Evolutionary conservation across 2,113 vertebrate species (phyloP).

Genomic region (Anolis carolinensis): DNA sequence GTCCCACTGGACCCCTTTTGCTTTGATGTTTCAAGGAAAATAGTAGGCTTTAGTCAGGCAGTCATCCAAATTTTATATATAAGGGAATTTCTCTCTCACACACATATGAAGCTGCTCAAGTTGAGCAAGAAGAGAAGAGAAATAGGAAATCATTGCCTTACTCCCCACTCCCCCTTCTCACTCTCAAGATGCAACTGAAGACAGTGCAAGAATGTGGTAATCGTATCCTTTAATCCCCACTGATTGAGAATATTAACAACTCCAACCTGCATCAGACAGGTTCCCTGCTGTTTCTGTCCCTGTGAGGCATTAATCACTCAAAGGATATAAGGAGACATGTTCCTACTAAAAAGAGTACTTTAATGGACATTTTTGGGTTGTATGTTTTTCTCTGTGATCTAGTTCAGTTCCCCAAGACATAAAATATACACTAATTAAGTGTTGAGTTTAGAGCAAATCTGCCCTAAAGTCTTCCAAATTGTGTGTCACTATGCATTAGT

Average conservation of each 20-base stretch:
- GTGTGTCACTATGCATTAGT: too few relatives aligned
- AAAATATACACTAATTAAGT: too few relatives aligned
- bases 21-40: neutral
- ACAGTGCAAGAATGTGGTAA: constrained; percentile 22
- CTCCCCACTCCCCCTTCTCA: neutral
- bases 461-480: too few relatives aligned
- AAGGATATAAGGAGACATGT: neutral
- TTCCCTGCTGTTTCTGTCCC: neutral
- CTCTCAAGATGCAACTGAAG: neutral
- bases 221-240: constrained; percentile 4
- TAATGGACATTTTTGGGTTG: neutral
- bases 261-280: neutral
- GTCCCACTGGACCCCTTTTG: neutral
- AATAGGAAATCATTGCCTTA: neutral
- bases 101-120: neutral
- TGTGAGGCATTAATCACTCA: neutral
- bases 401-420: neutral
- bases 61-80: neutral
- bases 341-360: neutral
- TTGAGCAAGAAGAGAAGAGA: neutral
- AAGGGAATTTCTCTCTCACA: neutral
- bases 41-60: neutral
- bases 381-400: neutral
- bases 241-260: constrained; percentile 23
- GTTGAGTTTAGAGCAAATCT: neutral